Evolutionary conservation across 2,888 invertebrate genomes (phyloP).

Genomic region (Lapara coniferarum): DNA sequence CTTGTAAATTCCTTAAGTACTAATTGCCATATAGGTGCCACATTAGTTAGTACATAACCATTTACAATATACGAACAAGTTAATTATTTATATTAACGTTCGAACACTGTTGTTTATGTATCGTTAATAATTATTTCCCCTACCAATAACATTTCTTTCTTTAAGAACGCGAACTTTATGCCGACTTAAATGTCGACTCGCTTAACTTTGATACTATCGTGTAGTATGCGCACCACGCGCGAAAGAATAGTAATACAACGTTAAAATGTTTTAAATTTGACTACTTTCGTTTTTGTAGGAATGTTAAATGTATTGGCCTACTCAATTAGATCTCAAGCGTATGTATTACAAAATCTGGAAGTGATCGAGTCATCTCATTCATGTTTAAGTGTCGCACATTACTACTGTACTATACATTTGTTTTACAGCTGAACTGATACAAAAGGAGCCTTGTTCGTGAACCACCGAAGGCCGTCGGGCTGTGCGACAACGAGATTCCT

Average conservation of each 20-base stretch:
- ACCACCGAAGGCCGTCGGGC: constrained; percentile 76
- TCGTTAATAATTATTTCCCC: background rate
- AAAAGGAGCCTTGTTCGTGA: constrained; percentile 79
- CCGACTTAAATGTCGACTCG: constrained; percentile 2
- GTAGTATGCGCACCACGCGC: background rate
- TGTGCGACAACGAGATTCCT: constrained; percentile 65
- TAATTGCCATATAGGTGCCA: constrained; percentile 5
- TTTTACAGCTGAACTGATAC: constrained; percentile 47
- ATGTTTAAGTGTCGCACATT: background rate
- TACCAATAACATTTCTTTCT: background rate
- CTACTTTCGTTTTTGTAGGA: background rate
- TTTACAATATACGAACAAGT: background rate
- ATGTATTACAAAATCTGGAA: constrained; percentile 7
- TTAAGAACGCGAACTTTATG: background rate
- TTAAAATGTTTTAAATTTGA: too few species aligned
- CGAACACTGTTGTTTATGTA: background rate
- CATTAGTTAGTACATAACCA: background rate
- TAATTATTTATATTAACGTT: constrained; percentile 2
- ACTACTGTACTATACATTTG: constrained; percentile 28
- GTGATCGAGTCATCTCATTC: too few species aligned
- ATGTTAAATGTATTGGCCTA: background rate
- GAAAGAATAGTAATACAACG: background rate
- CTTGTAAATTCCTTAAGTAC: background rate
- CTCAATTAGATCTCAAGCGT: background rate
- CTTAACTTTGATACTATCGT: background rate